Percentiles rank a stretch among this genome's conserved stretches.
These are phyloP conservation scores for Isoperla grammatica DNA, from an alignment of 2,888 invertebrate genomes.

Conservation along the genomic window DNA sequence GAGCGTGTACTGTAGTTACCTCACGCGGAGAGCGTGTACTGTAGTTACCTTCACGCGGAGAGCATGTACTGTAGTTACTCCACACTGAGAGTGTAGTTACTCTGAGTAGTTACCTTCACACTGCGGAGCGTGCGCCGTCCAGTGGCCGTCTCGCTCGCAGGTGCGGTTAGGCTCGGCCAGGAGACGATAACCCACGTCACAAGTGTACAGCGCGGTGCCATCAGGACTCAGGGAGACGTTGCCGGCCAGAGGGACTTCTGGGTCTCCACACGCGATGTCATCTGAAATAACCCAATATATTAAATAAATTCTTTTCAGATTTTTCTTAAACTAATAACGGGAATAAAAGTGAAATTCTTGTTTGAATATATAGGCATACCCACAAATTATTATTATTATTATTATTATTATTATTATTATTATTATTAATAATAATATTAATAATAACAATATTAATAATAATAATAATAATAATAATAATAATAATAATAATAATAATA, in stretches of 20 bases:
- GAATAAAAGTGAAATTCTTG: not conserved
- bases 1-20: too few relatives aligned
- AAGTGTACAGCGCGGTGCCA: constrained; percentile 31
- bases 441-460: too few relatives aligned
- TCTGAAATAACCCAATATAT: constrained; percentile 29
- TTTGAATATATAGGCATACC: not conserved
- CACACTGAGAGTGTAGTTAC: too few relatives aligned
- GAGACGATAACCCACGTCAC: constrained; percentile 33
- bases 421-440: too few relatives aligned
- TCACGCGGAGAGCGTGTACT: too few relatives aligned
- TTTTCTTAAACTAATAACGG: not conserved
- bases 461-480: too few relatives aligned
- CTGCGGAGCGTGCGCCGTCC: constrained; percentile 34
- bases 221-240: constrained; percentile 27
- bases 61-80: too few relatives aligned
- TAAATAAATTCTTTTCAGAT: constrained; percentile 2
- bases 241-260: constrained; percentile 33
- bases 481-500: too few relatives aligned
- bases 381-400: too few relatives aligned
- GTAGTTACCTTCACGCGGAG: too few relatives aligned
- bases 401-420: too few relatives aligned
- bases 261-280: constrained; percentile 36
- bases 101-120: constrained; percentile 30
- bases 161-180: constrained; percentile 31
- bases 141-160: constrained; percentile 34